phyloP scores from a whole-genome alignment of 2,888 invertebrate genomes.

The Cheilosia grossa region DNA sequence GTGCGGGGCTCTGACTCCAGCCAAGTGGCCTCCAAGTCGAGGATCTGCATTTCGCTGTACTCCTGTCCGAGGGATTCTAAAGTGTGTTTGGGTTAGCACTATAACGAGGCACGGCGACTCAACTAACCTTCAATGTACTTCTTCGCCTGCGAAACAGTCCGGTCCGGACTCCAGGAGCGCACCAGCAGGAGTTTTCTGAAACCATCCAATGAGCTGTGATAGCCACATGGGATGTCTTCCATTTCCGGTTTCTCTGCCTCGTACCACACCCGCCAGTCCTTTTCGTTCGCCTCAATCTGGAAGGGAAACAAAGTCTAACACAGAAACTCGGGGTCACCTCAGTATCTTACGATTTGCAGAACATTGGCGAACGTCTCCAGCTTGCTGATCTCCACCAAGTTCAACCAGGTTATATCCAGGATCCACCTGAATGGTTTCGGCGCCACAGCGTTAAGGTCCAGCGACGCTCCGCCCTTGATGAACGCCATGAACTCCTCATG shows the following conservation, averaged over 20 bases:
- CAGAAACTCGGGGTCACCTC: not conserved
- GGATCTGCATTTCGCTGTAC: conserved; percentile 95
- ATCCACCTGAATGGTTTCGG: conserved; percentile 98
- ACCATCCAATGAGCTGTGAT: conserved; percentile 92
- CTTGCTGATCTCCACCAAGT: conserved; percentile 96
- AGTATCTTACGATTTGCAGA: conserved; percentile 86
- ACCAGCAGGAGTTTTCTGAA: conserved; percentile 94
- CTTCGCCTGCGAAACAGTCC: conserved; percentile 96
- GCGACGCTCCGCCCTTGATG: conserved; percentile 97
- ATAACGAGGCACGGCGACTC: not conserved
- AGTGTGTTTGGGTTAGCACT: not conserved
- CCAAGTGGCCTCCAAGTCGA: conserved; percentile 96
- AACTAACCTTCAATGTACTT: conserved; percentile 93
- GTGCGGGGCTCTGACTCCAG: conserved; percentile 93
- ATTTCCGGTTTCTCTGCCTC: conserved; percentile 97
- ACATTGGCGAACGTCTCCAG: conserved; percentile 91
- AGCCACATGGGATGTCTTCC: conserved; percentile 95
- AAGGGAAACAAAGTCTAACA: conserved; percentile 44
- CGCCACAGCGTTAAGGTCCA: conserved; percentile 95
- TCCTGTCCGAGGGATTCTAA: conserved; percentile 93
- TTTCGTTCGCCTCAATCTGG: conserved; percentile 92
- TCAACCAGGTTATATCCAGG: conserved; percentile 97
- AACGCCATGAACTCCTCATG: conserved; percentile 97
- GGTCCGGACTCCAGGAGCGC: conserved; percentile 97
- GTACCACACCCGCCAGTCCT: conserved; percentile 95